Conservation (phyloP, 2,113 vertebrate species). For the Pitta sordida region DNA sequence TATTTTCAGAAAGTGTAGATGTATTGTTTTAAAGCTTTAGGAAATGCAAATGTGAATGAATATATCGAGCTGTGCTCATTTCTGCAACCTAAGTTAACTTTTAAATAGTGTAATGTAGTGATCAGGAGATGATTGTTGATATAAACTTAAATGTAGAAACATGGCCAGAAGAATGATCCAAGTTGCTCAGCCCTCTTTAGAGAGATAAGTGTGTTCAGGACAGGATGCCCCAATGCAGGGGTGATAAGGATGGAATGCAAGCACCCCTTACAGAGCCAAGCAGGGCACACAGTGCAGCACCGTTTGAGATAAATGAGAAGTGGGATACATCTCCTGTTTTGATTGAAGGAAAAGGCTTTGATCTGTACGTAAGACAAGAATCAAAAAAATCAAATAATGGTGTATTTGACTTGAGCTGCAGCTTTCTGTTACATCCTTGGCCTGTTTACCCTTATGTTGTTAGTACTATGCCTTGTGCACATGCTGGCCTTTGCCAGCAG, state of each 20-base stretch:
- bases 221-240: neutral
- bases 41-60: neutral
- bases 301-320: neutral
- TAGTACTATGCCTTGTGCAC: neutral
- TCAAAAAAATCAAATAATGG: neutral
- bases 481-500: neutral
- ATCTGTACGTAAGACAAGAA: neutral
- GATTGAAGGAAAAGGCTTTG: neutral
- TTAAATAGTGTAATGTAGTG: neutral
- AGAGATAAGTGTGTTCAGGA: neutral
- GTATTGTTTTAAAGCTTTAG: neutral
- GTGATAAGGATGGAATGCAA: conserved; percentile 10
- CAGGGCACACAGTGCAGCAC: fast-evolving
- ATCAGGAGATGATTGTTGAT: neutral
- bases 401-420: neutral
- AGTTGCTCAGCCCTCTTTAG: neutral
- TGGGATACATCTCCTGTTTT: neutral
- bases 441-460: fast-evolving
- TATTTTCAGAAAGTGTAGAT: neutral
- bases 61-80: neutral
- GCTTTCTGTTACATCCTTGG: neutral
- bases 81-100: neutral
- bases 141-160: neutral
- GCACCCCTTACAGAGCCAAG: neutral
- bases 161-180: neutral